Evolutionary conservation across 2,888 invertebrate genomes (phyloP), one percentile per base, ranked within the genome.

Genomic region (Capitulum mitella): DNA sequence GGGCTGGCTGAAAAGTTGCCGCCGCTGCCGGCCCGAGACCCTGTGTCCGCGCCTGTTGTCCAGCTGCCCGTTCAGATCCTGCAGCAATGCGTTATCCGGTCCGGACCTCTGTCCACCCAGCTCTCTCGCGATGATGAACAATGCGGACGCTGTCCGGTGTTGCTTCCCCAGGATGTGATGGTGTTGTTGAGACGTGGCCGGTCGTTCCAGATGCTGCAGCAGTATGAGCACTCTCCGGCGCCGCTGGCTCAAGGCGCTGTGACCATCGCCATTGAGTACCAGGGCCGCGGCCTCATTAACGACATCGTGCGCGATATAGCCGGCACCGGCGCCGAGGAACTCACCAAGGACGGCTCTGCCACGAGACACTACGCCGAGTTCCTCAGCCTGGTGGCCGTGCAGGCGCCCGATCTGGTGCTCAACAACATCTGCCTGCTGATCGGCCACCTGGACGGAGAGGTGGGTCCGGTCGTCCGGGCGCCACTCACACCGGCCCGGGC

Each of bases 291-390:
- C 78, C 89, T 94, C 83, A 89, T 93, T 61, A 89, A 90, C 81
- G 92, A 92, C 85, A 89, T 94, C 84, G 89, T 93, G 14, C 87
- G 89, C 78, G 92, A 92, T 86, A 90, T 94, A 81, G 91, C 90
- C 0, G 90, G 91, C 84, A 90, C 91, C 80, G 90, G 93, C 83
- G 85, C 88, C 16, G 86, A 87, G 77, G 90, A 90, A 81, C 84
- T 87, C 5, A 34, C 48, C 37, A 58, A 78, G 74, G 81, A 80
- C 43, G 82, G 81, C 34, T 61, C 82, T 8, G 83, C 82, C 10
- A 82, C 82, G 37, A 81, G 83, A 16, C 80, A 86, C 19, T 86
- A 86, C 81, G 89, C 89, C 0, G 85, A 86, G 0, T 91, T 92
- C 84, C 85, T 92, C n/a, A 85, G 89, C 12, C 91, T 91, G 84